These are phyloP conservation scores for Drosophila lacicola DNA, from an alignment of 2,888 invertebrate genomes.

Conservation along the genomic window DNA sequence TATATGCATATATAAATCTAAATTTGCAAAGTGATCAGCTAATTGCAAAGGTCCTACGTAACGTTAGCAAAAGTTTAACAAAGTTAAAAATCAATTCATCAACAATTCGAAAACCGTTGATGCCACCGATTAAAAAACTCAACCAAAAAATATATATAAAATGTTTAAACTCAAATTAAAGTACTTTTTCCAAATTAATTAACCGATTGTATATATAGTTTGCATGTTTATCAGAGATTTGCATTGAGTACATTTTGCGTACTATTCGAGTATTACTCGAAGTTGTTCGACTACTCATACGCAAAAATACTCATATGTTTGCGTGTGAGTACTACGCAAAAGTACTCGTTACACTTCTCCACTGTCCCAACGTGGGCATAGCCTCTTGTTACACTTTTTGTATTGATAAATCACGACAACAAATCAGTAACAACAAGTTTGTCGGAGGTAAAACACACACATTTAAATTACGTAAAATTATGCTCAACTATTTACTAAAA, in stretches of 20 bases:
- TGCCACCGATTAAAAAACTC: conserved; percentile 28
- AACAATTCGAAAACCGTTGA: conserved; percentile 44
- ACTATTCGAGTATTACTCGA: neutral
- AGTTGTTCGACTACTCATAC: neutral
- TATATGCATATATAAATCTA: conserved; percentile 34
- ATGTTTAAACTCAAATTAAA: conserved; percentile 25
- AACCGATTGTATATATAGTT: conserved; percentile 22
- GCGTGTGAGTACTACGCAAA: neutral
- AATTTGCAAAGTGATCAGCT: conserved; percentile 56
- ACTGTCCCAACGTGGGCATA: conserved; percentile 19
- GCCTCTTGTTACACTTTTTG: conserved; percentile 28
- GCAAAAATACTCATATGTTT: neutral
- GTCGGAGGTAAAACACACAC: conserved; percentile 43
- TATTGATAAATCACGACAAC: conserved; percentile 4
- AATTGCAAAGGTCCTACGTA: conserved; percentile 70
- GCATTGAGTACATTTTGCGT: conserved; percentile 16
- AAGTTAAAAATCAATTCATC: conserved; percentile 63
- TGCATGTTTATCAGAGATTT: conserved; percentile 2
- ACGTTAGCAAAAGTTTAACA: conserved; percentile 79
- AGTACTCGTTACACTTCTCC: conserved; percentile 18
- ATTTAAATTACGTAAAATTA: conserved; percentile 18
- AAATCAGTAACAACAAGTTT: conserved; percentile 30
- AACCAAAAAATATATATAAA: conserved; percentile 13
- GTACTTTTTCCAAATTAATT: conserved; percentile 22
- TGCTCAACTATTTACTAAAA: conserved; percentile 47